These are phyloP conservation scores for Mermis nigrescens DNA, from an alignment of 2,888 invertebrate genomes.

Conservation along the genomic window DNA sequence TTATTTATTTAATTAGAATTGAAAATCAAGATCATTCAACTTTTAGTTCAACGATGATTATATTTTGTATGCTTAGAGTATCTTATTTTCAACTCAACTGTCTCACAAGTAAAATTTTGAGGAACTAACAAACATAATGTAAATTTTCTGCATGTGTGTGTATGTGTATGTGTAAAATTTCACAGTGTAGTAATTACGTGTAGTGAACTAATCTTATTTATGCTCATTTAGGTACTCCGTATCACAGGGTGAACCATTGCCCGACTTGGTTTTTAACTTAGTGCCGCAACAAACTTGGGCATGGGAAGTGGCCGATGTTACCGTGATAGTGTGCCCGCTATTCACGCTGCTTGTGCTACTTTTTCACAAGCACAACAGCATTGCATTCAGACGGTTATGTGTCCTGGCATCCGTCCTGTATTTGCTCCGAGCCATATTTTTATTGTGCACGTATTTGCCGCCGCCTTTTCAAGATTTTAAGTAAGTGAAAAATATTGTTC, in stretches of 20 bases:
- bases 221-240: neutral
- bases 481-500: too few species aligned
- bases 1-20: too few species aligned
- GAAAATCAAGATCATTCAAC: too few species aligned
- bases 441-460: constrained; percentile 26
- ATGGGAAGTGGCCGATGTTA: constrained; percentile 29
- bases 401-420: constrained; percentile 26
- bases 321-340: constrained; percentile 21
- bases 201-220: neutral
- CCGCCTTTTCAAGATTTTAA: constrained; percentile 23
- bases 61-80: too few species aligned
- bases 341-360: constrained; percentile 16
- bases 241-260: constrained; percentile 14
- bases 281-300: constrained; percentile 30
- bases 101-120: too few species aligned
- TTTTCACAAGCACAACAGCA: constrained; percentile 24
- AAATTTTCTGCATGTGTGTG: too few species aligned
- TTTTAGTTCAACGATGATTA: too few species aligned
- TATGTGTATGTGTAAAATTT: neutral
- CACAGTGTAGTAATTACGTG: neutral
- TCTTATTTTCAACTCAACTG: too few species aligned
- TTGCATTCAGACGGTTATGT: constrained; percentile 26
- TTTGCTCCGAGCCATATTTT: constrained; percentile 19
- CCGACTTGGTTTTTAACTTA: constrained; percentile 27
- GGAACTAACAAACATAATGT: too few species aligned